Percentiles rank a stretch among this genome's conserved stretches.
Conservation (phyloP, 1,140 invertebrate species). For the Habropoda laboriosa region DNA sequence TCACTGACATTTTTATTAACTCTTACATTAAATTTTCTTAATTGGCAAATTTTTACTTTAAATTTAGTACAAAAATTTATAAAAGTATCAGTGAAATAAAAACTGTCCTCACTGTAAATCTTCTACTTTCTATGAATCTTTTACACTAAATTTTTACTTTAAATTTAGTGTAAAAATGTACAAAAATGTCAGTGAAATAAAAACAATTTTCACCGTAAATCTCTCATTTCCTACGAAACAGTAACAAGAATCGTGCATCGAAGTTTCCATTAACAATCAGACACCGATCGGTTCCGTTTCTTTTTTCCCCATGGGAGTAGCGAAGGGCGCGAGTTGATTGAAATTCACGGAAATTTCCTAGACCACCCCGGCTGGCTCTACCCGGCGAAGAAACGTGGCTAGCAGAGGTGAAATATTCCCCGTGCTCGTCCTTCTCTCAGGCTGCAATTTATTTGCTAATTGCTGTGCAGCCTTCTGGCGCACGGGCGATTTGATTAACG, state of each 20-base stretch:
- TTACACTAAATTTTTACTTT: no score
- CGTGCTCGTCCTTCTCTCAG: not conserved
- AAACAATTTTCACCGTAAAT: no score
- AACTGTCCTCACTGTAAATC: no score
- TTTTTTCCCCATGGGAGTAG: not conserved
- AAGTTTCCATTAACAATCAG: not conserved
- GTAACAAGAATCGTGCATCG: not conserved
- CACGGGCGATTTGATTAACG: slow-evolving; percentile 15
- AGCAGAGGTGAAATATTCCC: not conserved
- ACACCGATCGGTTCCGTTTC: not conserved
- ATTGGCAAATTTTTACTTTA: no score
- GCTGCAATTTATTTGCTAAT: slow-evolving; percentile 32
- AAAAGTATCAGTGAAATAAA: no score
- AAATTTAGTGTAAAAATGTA: no score
- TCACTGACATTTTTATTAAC: no score
- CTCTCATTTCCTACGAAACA: no score
- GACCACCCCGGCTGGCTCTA: not conserved
- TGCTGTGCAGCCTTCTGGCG: slow-evolving; percentile 15
- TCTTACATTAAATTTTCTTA: no score
- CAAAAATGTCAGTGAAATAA: no score
- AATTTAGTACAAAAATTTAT: no score
- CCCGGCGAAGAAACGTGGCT: not conserved
- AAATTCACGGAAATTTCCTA: not conserved
- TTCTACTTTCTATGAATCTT: no score
- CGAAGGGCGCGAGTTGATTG: not conserved